Conservation (phyloP, 2,888 invertebrate genomes). For the Acleris holmiana region DNA sequence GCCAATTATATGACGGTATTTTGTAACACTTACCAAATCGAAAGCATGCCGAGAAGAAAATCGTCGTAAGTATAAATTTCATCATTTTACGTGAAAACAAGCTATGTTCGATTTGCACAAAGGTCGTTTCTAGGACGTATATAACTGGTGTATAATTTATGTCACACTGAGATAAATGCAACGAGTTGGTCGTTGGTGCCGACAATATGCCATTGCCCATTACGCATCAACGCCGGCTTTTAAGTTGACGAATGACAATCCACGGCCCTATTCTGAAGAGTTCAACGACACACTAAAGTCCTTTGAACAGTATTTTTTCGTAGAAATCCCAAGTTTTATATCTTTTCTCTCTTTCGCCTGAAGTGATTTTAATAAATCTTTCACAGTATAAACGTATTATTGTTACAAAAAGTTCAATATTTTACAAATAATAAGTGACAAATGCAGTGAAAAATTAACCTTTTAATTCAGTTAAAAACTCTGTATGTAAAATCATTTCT, state of each 20-base stretch:
- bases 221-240: constrained; percentile 31
- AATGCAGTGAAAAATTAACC: no score
- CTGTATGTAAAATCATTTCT: no score
- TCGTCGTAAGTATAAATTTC: constrained; percentile 1
- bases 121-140: neutral
- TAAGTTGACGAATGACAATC: constrained; percentile 47
- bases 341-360: neutral
- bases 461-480: no score
- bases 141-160: neutral
- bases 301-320: constrained; percentile 24
- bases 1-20: neutral
- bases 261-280: constrained; percentile 38
- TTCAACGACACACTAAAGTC: no score
- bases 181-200: neutral
- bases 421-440: no score
- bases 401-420: no score
- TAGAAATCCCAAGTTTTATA: neutral
- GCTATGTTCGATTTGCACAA: neutral
- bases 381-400: no score
- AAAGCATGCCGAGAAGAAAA: constrained; percentile 26
- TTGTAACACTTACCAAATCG: constrained; percentile 35
- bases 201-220: constrained; percentile 7
- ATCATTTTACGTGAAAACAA: constrained; percentile 1
- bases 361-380: no score
- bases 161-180: constrained; percentile 1